phyloP scores from a whole-genome alignment of 2,888 invertebrate genomes.

The Fragum fragum region DNA sequence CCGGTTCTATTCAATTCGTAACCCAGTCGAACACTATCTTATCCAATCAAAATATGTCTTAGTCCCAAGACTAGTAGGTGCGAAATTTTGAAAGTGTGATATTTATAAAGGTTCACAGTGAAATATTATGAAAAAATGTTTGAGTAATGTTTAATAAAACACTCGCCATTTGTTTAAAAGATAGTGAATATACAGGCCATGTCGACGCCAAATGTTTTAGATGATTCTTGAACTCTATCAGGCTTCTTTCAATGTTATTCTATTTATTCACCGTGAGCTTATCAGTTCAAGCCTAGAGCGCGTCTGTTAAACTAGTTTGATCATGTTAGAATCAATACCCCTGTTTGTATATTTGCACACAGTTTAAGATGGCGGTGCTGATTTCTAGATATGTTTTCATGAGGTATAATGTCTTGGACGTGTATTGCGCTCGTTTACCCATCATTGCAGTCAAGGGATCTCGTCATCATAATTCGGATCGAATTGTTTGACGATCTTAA shows the following conservation, averaged over 20 bases:
- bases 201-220: slow-evolving; percentile 29
- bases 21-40: too few species aligned
- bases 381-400: not conserved
- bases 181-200: not conserved
- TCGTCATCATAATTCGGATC: too few species aligned
- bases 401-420: not conserved
- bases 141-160: not conserved
- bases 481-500: too few species aligned
- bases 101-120: too few species aligned
- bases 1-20: too few species aligned
- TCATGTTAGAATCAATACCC: not conserved
- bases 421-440: too few species aligned
- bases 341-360: slow-evolving; percentile 5
- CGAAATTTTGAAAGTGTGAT: too few species aligned
- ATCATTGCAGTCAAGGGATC: too few species aligned
- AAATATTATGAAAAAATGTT: too few species aligned
- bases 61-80: too few species aligned
- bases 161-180: not conserved
- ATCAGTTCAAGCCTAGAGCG: slow-evolving; percentile 10
- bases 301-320: not conserved
- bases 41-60: too few species aligned
- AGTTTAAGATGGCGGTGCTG: not conserved
- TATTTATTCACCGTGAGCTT: slow-evolving; percentile 18
- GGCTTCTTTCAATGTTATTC: not conserved
- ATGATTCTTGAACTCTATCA: not conserved